Evolutionary conservation across 2,797 vertebrate species (phyloP).

Genomic region (Labeo calbasu): DNA sequence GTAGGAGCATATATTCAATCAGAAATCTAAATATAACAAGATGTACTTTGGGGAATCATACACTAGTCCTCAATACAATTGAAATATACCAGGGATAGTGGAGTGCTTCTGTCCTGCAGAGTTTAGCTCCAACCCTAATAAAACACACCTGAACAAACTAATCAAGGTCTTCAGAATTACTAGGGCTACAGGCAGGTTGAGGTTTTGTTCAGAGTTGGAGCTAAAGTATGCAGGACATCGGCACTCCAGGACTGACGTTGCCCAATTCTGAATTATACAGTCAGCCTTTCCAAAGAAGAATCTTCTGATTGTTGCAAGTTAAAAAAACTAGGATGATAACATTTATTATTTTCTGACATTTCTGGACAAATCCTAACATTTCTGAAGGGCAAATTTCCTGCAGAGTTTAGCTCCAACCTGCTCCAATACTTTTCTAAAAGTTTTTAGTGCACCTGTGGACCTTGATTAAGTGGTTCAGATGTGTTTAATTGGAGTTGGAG

Average conservation of each 20-base stretch:
- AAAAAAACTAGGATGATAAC: background rate
- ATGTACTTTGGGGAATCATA: background rate
- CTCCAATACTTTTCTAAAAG: background rate
- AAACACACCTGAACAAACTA: no score
- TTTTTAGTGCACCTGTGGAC: background rate
- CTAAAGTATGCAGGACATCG: background rate
- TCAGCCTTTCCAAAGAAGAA: background rate
- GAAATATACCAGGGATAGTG: no score
- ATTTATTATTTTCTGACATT: background rate
- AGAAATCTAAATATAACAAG: background rate
- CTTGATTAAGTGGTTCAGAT: background rate
- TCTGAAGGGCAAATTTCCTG: background rate
- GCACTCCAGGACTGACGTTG: no score
- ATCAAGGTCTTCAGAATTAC: no score
- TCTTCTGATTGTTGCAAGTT: background rate
- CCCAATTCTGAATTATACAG: no score
- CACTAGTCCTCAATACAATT: background rate
- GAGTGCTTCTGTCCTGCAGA: no score
- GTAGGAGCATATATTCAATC: conserved; percentile 63
- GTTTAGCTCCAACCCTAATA: background rate
- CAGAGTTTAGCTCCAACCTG: background rate
- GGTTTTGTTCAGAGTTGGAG: no score
- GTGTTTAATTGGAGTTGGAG: background rate
- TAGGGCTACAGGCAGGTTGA: no score
- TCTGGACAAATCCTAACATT: background rate